These are phyloP conservation scores for Hydropsyche tenuis DNA, from an alignment of 1,140 invertebrate genomes.

Conservation along the genomic window DNA sequence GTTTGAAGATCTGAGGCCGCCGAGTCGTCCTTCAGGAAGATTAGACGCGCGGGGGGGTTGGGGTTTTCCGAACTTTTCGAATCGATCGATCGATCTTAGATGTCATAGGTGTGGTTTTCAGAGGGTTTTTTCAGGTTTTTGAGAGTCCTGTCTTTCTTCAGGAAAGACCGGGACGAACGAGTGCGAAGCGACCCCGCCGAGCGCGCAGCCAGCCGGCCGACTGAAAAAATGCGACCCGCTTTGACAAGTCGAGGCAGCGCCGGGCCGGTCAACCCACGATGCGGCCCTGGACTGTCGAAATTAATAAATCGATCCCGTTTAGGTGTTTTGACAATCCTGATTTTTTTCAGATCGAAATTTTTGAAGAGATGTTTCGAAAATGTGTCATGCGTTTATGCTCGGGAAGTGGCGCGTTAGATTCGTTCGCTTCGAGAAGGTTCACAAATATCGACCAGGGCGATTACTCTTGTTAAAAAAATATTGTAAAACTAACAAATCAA, in stretches of 20 bases:
- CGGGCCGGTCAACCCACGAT: background rate
- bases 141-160: too few relatives aligned
- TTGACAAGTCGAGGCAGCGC: background rate
- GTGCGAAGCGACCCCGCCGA: background rate
- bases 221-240: background rate
- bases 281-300: background rate
- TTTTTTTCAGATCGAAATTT: too few relatives aligned
- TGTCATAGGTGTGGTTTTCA: too few relatives aligned
- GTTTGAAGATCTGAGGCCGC: too few relatives aligned
- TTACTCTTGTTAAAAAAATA: background rate
- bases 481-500: background rate
- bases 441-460: background rate
- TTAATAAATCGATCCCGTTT: background rate
- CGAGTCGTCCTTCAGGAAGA: too few relatives aligned
- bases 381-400: background rate
- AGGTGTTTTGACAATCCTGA: too few relatives aligned
- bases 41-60: too few relatives aligned
- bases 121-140: too few relatives aligned
- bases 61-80: too few relatives aligned
- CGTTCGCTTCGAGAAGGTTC: background rate
- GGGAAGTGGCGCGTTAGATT: background rate
- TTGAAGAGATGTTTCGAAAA: too few relatives aligned
- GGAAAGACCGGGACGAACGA: too few relatives aligned
- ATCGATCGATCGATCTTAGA: too few relatives aligned
- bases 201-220: background rate